Conservation (phyloP, 2,797 vertebrate genomes). For the Bradypus variegatus region DNA sequence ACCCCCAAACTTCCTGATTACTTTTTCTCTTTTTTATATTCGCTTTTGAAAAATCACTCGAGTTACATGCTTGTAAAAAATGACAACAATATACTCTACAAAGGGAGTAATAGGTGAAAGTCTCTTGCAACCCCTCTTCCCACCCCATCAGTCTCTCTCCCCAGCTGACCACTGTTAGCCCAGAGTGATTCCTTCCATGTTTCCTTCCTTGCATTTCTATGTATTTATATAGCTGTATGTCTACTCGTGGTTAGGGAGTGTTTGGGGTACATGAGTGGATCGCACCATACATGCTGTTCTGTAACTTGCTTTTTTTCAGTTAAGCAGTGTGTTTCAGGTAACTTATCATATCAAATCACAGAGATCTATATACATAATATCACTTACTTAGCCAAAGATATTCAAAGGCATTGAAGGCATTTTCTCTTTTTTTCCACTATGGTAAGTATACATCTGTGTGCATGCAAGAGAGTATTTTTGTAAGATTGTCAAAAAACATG, state of each 20-base stretch:
- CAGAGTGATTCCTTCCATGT: not conserved
- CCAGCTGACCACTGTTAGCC: not conserved
- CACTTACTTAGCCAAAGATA: not conserved
- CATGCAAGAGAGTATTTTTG: not conserved
- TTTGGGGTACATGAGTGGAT: not conserved
- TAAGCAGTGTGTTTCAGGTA: not conserved
- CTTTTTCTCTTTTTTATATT: not conserved
- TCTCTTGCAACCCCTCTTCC: not conserved
- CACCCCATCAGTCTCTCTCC: accelerated
- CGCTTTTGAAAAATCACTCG: not conserved
- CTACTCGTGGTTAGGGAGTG: not conserved
- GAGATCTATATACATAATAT: not conserved
- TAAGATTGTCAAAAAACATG: not conserved
- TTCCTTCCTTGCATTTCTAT: not conserved
- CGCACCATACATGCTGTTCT: not conserved
- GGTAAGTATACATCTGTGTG: not conserved
- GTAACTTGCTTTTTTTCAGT: not conserved
- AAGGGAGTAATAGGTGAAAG: not conserved
- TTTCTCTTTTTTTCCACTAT: not conserved
- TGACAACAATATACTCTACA: not conserved
- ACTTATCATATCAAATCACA: not conserved
- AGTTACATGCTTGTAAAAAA: not conserved
- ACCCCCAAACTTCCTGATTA: not conserved
- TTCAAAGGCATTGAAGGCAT: not conserved
- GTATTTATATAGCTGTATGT: not conserved